Percentiles rank a stretch among this genome's conserved stretches.
phyloP scores from a whole-genome alignment of 2,888 invertebrate genomes.

The Drosophila affinis region DNA sequence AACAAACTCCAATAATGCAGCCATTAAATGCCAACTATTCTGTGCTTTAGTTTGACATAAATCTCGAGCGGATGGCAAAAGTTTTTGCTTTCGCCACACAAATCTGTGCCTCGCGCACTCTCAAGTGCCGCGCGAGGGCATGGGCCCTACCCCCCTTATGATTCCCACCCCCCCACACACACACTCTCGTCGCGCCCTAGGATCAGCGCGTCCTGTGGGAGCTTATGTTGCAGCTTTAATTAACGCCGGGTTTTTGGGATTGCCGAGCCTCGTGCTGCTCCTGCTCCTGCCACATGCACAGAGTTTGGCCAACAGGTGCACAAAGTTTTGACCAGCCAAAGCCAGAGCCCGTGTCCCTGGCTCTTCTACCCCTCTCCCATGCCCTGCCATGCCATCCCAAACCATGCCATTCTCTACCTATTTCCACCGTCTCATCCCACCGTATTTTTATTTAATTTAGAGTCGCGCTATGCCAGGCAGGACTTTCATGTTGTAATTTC shows the following conservation, averaged over 20 bases:
- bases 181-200: slow-evolving; percentile 11
- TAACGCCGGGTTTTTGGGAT: slow-evolving; percentile 64
- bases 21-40: slow-evolving; percentile 79
- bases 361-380: background rate
- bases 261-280: background rate
- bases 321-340: slow-evolving; percentile 52
- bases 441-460: slow-evolving; percentile 75
- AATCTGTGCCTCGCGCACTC: slow-evolving; percentile 46
- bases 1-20: slow-evolving; percentile 74
- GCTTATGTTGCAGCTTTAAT: slow-evolving; percentile 71
- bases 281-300: slow-evolving; percentile 9
- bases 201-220: slow-evolving; percentile 39
- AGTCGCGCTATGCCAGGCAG: slow-evolving; percentile 54
- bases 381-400: background rate
- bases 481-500: slow-evolving; percentile 77
- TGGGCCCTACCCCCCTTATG: background rate
- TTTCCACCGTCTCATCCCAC: slow-evolving; percentile 11
- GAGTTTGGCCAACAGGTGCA: slow-evolving; percentile 67
- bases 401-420: slow-evolving; percentile 1
- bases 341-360: slow-evolving; percentile 8
- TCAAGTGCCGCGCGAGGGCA: slow-evolving; percentile 11
- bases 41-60: slow-evolving; percentile 78
- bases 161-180: background rate
- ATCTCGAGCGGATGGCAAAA: slow-evolving; percentile 63
- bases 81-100: slow-evolving; percentile 55